Evolutionary conservation across 2,888 invertebrate genomes (phyloP).

Genomic region (Calliscelio sp.): DNA sequence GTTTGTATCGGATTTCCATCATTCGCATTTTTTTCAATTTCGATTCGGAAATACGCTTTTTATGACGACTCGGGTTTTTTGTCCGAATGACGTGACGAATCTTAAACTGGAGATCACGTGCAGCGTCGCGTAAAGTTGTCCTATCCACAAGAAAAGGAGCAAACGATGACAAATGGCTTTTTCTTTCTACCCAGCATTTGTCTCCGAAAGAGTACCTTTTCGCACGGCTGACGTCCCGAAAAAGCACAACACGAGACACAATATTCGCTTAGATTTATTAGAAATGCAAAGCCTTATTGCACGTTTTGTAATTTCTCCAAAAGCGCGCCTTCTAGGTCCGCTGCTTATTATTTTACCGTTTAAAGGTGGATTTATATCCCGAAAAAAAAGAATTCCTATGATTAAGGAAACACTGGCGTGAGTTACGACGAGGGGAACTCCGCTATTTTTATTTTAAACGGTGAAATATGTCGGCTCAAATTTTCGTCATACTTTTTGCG

Average conservation of each 20-base stretch:
- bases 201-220: slow-evolving; percentile 30
- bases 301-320: slow-evolving; percentile 22
- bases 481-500: slow-evolving; percentile 12
- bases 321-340: not conserved
- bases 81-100: slow-evolving; percentile 48
- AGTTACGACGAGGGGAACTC: slow-evolving; percentile 11
- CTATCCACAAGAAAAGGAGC: slow-evolving; percentile 60
- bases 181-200: slow-evolving; percentile 51
- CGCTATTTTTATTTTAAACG: slow-evolving; percentile 24
- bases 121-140: slow-evolving; percentile 48
- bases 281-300: slow-evolving; percentile 37
- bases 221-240: not conserved
- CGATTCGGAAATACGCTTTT: slow-evolving; percentile 44
- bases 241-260: slow-evolving; percentile 2
- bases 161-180: slow-evolving; percentile 69
- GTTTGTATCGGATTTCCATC: slow-evolving; percentile 17
- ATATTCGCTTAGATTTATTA: slow-evolving; percentile 52
- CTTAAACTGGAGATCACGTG: slow-evolving; percentile 56
- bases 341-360: slow-evolving; percentile 44
- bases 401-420: slow-evolving; percentile 31
- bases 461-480: slow-evolving; percentile 19
- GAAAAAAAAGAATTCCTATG: slow-evolving; percentile 14
- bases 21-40: slow-evolving; percentile 41
- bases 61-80: slow-evolving; percentile 16
- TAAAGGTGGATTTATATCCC: slow-evolving; percentile 32